These are phyloP conservation scores for Enteromius radiatus DNA, from an alignment of 2,797 vertebrate species.

Conservation along the genomic window DNA sequence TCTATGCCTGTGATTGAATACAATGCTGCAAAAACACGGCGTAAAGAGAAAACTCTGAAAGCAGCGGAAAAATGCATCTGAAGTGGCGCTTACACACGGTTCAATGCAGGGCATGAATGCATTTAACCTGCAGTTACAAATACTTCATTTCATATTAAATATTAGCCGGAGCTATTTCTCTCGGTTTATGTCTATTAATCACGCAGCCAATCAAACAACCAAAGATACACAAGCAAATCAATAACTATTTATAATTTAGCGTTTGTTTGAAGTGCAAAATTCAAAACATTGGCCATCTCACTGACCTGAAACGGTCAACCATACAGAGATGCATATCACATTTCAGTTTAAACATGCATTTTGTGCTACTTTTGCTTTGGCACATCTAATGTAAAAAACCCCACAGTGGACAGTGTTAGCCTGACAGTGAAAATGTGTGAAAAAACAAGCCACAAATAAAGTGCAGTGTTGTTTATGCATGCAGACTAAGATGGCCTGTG, in stretches of 20 bases:
- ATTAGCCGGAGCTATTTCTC: no score
- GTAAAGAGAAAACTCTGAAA: neutral
- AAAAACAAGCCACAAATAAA: neutral
- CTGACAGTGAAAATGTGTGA: neutral
- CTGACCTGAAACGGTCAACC: neutral
- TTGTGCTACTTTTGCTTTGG: neutral
- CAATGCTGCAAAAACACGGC: neutral
- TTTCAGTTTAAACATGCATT: neutral
- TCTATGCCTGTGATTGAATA: neutral
- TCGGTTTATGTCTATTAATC: no score
- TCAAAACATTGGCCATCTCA: neutral
- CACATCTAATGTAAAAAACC: neutral
- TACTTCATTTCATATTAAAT: no score
- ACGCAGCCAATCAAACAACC: no score
- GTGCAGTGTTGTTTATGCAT: neutral
- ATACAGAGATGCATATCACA: neutral
- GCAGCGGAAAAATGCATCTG: no score
- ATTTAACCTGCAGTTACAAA: no score
- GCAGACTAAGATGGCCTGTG: neutral
- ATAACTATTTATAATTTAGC: no score
- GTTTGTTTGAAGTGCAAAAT: neutral
- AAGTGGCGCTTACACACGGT: no score
- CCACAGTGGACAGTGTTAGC: neutral
- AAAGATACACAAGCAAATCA: no score
- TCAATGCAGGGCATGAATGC: no score